Evolutionary conservation across 2,888 invertebrate species (phyloP), one percentile per base, ranked within the genome.

Genomic region (Oxyteleia sp.): DNA sequence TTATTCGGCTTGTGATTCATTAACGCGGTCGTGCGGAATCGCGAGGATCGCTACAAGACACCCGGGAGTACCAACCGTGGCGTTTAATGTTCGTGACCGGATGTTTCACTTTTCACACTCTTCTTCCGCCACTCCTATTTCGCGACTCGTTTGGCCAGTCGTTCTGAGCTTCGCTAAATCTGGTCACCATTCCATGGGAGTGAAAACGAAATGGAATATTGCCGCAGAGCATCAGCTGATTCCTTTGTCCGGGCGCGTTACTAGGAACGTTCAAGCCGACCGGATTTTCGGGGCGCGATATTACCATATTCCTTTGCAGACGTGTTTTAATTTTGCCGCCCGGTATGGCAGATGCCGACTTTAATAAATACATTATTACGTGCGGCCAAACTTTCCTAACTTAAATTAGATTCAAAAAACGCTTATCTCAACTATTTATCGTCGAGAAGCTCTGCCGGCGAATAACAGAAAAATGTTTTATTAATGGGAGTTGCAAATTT

Each of bases 291-390:
- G 16, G 2, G 53, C 55, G 18, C 64, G 23, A 63, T 55, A 81
- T 82, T 75, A 82, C 45, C 75, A 75, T 75, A 82, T 64, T 53
- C 68, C 49, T 71, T 45, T 43, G 79, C 47, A 55, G 35, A 55
- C 49, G 55, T 23, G 49, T 49, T 82, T 75, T 76, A 82, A 81
- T 74, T 74, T 74, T 38, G 32, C 53, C 47, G 26, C 55, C 59
- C 74, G 16, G 61, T 74, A 69, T 69, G 20, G 47, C 47, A 45
- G 53, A 35, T 49, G 57, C 43, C 47, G 43, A 43, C 57, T 66
- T 59, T 26, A 59, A 82, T 84, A 84, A 85, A 84, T 85, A 85
- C 84, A 82, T 84, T 78, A 82, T 84, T 81, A 71, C 66, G 74
- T 69, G 74, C 26, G 2, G 64, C 59, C 57, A 18, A 49, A 72